Evolutionary conservation across 2,797 vertebrate genomes (phyloP).

Genomic region (Simalia tracyae): DNA sequence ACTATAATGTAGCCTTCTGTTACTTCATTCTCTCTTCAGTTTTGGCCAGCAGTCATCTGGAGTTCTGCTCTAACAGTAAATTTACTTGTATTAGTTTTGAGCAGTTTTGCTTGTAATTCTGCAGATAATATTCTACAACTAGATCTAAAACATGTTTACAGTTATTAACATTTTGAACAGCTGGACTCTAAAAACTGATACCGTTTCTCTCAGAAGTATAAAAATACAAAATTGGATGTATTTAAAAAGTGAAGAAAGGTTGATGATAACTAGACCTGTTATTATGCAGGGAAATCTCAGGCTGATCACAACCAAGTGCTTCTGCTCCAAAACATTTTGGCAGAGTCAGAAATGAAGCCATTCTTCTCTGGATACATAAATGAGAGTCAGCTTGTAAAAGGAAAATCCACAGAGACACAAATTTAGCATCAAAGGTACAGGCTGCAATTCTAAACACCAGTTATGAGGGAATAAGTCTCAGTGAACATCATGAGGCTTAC

Average conservation of each 20-base stretch:
- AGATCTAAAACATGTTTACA: conserved; percentile 13
- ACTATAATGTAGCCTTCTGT: conserved; percentile 6
- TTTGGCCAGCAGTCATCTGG: not conserved
- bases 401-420: not conserved
- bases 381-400: conserved; percentile 65
- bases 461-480: not conserved
- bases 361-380: conserved; percentile 64
- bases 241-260: not conserved
- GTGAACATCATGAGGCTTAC: no score
- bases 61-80: not conserved
- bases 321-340: not conserved
- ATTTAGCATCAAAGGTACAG: not conserved
- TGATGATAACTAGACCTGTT: not conserved
- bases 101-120: not conserved
- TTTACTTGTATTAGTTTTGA: not conserved
- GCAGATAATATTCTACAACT: not conserved
- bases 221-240: conserved; percentile 1
- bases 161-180: conserved; percentile 6
- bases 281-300: not conserved
- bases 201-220: not conserved
- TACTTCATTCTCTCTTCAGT: not conserved
- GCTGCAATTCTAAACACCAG: not conserved
- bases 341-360: conserved; percentile 5
- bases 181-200: not conserved
- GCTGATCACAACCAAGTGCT: not conserved